Evolutionary conservation across 92 coral and sea anemone species (phyloP), one percentile per base, ranked within the genome.

Genomic region (Porites divaricata): DNA sequence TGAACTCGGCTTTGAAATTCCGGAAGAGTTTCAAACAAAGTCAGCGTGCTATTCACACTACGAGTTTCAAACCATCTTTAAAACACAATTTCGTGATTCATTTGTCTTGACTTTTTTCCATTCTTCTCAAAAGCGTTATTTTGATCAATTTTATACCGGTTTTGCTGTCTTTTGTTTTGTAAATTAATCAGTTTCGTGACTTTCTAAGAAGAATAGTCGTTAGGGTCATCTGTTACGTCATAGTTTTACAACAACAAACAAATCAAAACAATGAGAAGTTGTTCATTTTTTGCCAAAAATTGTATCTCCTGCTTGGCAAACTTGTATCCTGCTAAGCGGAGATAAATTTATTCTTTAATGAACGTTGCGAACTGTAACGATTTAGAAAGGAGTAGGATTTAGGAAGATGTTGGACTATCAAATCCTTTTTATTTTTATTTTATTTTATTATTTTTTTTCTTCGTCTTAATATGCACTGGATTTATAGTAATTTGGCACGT

Each of bases 161-260:
- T 35, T 35, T 35, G 6, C 45, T 35, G 4, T 57, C 52, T 19
- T 69, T 68, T 26, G 75, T 67, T 54, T 5, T 49, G 2, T 6
- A 35, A n/a, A 56, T 51, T 19, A 5, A 50, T 7, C 9, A 19
- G n/a, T 58, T 70, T 69, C 77, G 63, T 57, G 75, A 80, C 66
- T 58, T 64, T 11, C 20, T 11, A 35, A 19, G 11, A 20, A 35
- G 45, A 35, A 12, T 21, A 16, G 62, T 4, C 17, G 48, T n/a
- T 22, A 70, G 20, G 81, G 75, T 17, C 50, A 54, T 12, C 5
- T 17, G 24, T 53, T 53, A 56, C 85, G 85, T 80, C 85, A 80
- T 80, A 35, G 45, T 35, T 35, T 35, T 35, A 35, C 45, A 35
- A 35, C 45, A 35, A 35, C 45, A 35, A 35, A 35, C 45, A 35